Percentiles rank a stretch among this genome's conserved stretches.
Conservation (phyloP, 2,113 vertebrate species). For the Tonatia bakeri region DNA sequence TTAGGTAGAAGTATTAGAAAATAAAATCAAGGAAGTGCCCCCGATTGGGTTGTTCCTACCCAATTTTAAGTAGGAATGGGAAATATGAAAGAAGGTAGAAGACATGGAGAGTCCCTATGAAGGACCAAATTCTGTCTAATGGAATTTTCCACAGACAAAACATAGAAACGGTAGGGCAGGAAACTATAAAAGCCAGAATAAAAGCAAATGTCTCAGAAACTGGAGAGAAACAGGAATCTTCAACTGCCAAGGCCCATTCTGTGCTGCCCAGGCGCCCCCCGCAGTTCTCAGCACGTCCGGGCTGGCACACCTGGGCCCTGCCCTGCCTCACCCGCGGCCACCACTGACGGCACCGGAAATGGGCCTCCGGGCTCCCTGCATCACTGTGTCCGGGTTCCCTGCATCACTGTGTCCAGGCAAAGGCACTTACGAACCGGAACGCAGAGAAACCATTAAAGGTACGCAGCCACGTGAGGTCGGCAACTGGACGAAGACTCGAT, state of each 20-base stretch:
- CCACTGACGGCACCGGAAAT: conserved; percentile 86
- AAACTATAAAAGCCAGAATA: not conserved
- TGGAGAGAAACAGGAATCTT: not conserved
- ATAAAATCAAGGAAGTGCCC: not conserved
- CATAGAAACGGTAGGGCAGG: not conserved
- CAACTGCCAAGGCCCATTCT: conserved; percentile 68
- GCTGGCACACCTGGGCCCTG: conserved; percentile 88
- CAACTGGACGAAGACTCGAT: conserved; percentile 83
- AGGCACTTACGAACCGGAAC: conserved; percentile 84
- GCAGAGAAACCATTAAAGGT: conserved; percentile 80
- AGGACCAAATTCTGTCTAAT: not conserved
- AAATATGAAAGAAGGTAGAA: not conserved
- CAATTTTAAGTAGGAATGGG: not conserved
- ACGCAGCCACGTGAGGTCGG: conserved; percentile 85
- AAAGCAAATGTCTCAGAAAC: not conserved
- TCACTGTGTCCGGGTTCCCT: conserved; percentile 82
- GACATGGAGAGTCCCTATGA: not conserved
- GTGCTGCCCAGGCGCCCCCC: conserved; percentile 86
- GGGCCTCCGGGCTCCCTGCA: conserved; percentile 82
- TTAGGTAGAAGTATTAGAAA: not conserved
- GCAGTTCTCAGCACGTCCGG: conserved; percentile 88
- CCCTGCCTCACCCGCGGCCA: conserved; percentile 87
- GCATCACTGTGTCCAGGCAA: conserved; percentile 81
- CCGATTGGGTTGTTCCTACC: too few relatives aligned
- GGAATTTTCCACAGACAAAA: not conserved